Conservation (phyloP, 1,140 invertebrate genomes). For the Brevipalpus yothersi region DNA sequence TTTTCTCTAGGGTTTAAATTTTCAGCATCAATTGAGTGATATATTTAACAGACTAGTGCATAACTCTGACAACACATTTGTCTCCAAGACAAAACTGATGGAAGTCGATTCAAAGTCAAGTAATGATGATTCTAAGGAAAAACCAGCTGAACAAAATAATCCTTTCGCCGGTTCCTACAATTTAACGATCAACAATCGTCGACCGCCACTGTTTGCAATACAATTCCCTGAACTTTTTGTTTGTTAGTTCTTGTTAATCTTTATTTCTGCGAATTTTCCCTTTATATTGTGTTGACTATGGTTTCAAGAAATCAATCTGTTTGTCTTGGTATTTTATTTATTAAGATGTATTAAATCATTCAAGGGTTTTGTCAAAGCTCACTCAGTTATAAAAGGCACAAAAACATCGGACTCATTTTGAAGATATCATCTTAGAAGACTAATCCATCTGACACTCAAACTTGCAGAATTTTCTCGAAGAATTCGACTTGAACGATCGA, state of each 20-base stretch:
- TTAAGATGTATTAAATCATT: too few species aligned
- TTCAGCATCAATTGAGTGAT: constrained; percentile 2
- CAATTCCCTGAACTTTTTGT: constrained; percentile 9
- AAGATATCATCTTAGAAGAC: too few species aligned
- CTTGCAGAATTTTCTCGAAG: too few species aligned
- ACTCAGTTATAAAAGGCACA: too few species aligned
- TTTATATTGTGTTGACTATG: too few species aligned
- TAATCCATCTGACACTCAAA: too few species aligned
- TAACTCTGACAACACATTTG: not conserved
- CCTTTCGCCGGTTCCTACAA: constrained; percentile 2
- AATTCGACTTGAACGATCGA: too few species aligned
- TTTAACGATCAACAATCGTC: constrained; percentile 2
- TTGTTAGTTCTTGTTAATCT: not conserved
- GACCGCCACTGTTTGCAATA: constrained; percentile 7
- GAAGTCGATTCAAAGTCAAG: not conserved
- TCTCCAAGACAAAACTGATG: not conserved
- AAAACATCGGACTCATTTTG: too few species aligned
- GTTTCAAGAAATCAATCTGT: too few species aligned
- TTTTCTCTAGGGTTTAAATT: not conserved
- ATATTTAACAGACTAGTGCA: not conserved
- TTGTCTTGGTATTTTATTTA: too few species aligned
- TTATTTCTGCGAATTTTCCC: too few species aligned
- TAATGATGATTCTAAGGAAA: not conserved
- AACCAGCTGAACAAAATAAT: not conserved
- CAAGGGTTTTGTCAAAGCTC: too few species aligned